Evolutionary conservation across 1,140 invertebrate species (phyloP).

Genomic region (Temnothorax nylanderi): DNA sequence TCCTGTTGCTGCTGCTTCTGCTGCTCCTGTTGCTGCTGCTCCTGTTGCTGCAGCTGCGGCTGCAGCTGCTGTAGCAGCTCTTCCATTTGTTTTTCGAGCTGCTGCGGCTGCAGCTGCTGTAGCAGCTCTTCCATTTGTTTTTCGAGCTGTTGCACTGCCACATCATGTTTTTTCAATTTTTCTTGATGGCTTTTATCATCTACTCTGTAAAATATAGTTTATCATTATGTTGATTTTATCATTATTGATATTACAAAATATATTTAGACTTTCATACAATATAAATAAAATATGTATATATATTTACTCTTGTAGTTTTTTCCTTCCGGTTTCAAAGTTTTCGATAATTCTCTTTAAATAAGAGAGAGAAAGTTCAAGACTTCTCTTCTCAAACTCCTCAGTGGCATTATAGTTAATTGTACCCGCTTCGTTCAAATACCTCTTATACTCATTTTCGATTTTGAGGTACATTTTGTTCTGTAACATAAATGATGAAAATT

Average conservation of each 20-base stretch:
- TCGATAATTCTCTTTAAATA: conserved; percentile 44
- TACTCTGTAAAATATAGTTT: no score
- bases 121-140: no score
- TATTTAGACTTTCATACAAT: background rate
- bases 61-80: conserved; percentile 72
- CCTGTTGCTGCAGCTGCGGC: conserved; percentile 29
- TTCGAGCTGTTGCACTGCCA: no score
- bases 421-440: conserved; percentile 39
- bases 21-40: conserved; percentile 26
- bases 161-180: no score
- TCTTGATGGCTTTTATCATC: no score
- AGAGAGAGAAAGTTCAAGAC: conserved; percentile 54
- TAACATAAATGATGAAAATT: background rate
- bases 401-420: conserved; percentile 48
- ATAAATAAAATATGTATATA: background rate
- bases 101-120: conserved; percentile 67
- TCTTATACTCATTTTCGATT: conserved; percentile 54
- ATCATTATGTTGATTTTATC: no score
- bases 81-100: no score
- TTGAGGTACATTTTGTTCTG: conserved; percentile 55
- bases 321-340: conserved; percentile 35
- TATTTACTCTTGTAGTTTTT: conserved; percentile 68
- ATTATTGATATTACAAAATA: no score
- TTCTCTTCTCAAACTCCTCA: conserved; percentile 61
- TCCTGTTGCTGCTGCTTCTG: background rate